These are phyloP conservation scores for Pelodiscus sinensis DNA, from an alignment of 2,113 vertebrate genomes.

Conservation along the genomic window DNA sequence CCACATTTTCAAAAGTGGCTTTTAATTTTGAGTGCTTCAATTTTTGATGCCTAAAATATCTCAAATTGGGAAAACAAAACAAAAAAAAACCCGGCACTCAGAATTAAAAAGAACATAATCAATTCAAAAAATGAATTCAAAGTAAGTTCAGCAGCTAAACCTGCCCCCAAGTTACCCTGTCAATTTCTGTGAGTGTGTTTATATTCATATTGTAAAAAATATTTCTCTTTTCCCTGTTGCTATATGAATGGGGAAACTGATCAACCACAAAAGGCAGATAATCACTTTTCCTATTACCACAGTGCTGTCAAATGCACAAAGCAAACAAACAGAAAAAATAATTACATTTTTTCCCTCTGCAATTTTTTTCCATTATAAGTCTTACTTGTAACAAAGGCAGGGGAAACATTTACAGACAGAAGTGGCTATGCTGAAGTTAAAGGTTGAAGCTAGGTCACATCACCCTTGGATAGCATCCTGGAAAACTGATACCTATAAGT, in stretches of 20 bases:
- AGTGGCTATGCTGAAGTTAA: neutral
- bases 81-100: neutral
- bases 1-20: neutral
- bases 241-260: neutral
- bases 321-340: neutral
- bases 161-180: neutral
- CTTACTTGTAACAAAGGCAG: neutral
- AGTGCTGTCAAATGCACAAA: neutral
- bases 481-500: neutral
- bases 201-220: neutral
- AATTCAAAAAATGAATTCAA: neutral
- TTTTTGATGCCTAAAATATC: neutral
- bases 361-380: neutral
- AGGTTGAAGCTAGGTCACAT: neutral
- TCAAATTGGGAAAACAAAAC: neutral
- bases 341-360: neutral
- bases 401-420: neutral
- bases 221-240: neutral
- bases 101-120: neutral
- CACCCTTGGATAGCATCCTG: neutral
- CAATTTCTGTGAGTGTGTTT: neutral
- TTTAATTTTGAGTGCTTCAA: neutral
- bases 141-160: neutral
- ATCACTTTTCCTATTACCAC: neutral
- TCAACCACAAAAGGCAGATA: neutral